phyloP scores from a whole-genome alignment of 2,113 vertebrate genomes.

The Thermophis baileyi region DNA sequence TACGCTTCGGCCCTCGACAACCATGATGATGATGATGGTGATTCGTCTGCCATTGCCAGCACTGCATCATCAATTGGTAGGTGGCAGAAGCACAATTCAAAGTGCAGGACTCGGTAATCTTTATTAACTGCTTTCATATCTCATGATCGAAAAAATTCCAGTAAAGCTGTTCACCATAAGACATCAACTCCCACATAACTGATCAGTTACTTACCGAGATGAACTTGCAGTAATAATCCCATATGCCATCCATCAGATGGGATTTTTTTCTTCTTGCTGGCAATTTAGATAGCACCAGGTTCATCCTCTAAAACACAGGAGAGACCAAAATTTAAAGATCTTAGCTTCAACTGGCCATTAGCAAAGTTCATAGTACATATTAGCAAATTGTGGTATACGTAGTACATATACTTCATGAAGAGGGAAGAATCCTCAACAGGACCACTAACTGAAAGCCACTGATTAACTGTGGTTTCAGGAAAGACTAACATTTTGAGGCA shows the following conservation, averaged over 20 bases:
- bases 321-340: background rate
- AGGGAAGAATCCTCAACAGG: background rate
- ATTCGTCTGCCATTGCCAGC: background rate
- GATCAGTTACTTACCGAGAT: background rate
- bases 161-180: background rate
- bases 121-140: background rate
- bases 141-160: background rate
- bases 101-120: background rate
- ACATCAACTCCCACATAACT: background rate
- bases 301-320: background rate
- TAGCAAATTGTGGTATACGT: background rate
- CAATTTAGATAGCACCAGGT: background rate
- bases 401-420: background rate
- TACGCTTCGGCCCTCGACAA: no score
- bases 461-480: background rate
- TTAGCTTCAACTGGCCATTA: background rate
- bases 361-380: no score
- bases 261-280: background rate
- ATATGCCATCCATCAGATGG: background rate
- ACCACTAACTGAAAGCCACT: background rate
- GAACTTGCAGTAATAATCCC: background rate
- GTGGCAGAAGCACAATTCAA: background rate
- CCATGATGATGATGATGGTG: no score
- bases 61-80: background rate
- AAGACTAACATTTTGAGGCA: background rate